Base-by-base conservation (phyloP, 2,113 vertebrate species). In the Falcunculus frontatus region DNA sequence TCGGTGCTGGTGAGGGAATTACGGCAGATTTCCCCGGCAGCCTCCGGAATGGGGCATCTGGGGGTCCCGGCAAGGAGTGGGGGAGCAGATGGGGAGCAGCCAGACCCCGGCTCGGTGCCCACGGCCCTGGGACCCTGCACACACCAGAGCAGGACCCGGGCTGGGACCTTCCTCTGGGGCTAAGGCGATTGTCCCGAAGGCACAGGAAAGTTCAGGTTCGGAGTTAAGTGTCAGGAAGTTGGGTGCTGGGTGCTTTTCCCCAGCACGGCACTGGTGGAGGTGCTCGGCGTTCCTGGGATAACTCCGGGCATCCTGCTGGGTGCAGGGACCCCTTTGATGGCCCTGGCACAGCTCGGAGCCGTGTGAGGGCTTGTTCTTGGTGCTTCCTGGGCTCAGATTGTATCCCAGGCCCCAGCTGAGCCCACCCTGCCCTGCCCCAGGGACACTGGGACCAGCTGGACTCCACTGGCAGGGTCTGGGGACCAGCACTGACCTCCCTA, bases 111-210 rank as follows among this genome's bases (percentile, higher is more conserved):
- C 47, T 14, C 2, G 8, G 56, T 19, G 44, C 56, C 62, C 62
- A 19, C 5, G 9, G 39, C 29, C 39, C 21, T 1, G 3, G 56
- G 41, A 44, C 35, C 8, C 16, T 0, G 1, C 72, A 18, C 21
- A 1, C 0, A 1, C 18, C 2, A 9, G 33, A 46, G 42, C 32
- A n/a, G 63, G 32, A 46, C 32, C 30, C 6, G 21, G 41, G 63
- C 42, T 46, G 63, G 42, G 42, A 46, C 32, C 42, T 18, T 46
- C 32, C 64, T n/a, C 30, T 6, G 7, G 30, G 41, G 21, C 6
- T 65, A 42, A 72, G 75, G 82, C 19, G 3, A 42, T 37, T 23
- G 22, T n/a, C 63, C 56, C 7, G 3, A 81, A 86, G 75, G 87
- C 68, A 69, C 50, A 68, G 46, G 23, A 35, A 0, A 19, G 33